phyloP scores from a whole-genome alignment of 2,797 vertebrate species.

The Halcyon chelicuti region DNA sequence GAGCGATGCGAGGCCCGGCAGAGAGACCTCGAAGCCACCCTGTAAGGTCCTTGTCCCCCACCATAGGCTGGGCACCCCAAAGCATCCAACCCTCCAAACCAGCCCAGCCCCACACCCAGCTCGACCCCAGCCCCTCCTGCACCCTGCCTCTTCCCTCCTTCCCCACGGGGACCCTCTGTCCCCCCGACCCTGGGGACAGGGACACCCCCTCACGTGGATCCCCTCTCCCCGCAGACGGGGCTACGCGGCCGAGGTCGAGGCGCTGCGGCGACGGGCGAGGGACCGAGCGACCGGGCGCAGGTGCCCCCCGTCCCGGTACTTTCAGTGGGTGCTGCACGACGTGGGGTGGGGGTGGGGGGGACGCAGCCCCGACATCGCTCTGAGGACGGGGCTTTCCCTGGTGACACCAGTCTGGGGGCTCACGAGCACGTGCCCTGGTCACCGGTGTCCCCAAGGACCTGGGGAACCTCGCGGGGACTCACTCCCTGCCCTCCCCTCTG shows the following conservation, averaged over 20 bases:
- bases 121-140: background rate
- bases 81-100: background rate
- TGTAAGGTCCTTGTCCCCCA: background rate
- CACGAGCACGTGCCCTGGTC: accelerated
- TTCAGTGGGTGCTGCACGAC: background rate
- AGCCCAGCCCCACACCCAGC: background rate
- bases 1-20: slow-evolving; percentile 14
- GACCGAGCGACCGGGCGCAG: background rate
- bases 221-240: background rate
- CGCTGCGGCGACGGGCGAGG: background rate
- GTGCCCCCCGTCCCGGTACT: slow-evolving; percentile 7
- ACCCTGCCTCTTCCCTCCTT: too few relatives aligned
- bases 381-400: background rate
- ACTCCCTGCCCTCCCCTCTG: background rate
- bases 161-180: background rate
- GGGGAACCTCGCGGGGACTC: background rate
- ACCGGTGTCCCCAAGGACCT: background rate
- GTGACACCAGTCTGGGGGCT: background rate
- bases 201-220: background rate
- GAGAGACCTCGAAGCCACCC: background rate
- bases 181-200: background rate
- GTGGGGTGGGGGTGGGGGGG: too few relatives aligned
- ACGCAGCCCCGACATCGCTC: background rate
- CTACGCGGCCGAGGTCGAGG: background rate
- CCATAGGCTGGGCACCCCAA: background rate